Base-by-base conservation (phyloP, 2,797 vertebrate genomes). In the Scyliorhinus canicula region DNA sequence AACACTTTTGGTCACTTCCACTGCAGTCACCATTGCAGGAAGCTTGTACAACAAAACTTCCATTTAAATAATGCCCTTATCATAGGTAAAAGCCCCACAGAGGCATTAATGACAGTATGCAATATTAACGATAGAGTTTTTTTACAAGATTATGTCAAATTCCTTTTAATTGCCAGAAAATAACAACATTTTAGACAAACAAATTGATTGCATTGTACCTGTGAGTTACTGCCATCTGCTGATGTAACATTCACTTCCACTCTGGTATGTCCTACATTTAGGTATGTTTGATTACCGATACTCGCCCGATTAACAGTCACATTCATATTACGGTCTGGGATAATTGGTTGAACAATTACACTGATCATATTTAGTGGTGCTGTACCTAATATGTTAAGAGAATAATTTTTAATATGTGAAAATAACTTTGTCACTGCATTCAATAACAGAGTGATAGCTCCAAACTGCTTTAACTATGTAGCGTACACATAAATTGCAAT, bases 161-260 rank as follows among this genome's bases (percentile, higher is more conserved):
- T 31, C 28, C 47, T 94, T 71, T 52, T 35, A 31, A 71, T 55
- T 50, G 44, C 47, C 52, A 74, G 50, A 94, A 71, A 69, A 69
- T 63, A 91, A 65, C n/a, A 44, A 91, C 65, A 44, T 14, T 69
- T 55, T 74, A 55, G 67, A 3, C 1, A 44, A 93, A 24, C 65
- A 93, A 5, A 93, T 67, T 16, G 16, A 74, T 9, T 94, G n/a
- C 77, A 95, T 63, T 95, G 95, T 95, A 97, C 97, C 96, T 97
- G 97, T 93, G 97, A 96, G 95, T 96, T 96, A 86, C 96, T 96
- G 96, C 97, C 97, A 98, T 97, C 97, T 97, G 97, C 96, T 96
- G 98, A 97, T n/a, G 95, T 95, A 69, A 97, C 96, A 47, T 95
- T 96, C 95, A 97, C 95, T 95, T 97, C 95, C 95, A 97, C 95